These are phyloP conservation scores for Hetaerina titia DNA, from an alignment of 2,888 invertebrate species.

Conservation along the genomic window DNA sequence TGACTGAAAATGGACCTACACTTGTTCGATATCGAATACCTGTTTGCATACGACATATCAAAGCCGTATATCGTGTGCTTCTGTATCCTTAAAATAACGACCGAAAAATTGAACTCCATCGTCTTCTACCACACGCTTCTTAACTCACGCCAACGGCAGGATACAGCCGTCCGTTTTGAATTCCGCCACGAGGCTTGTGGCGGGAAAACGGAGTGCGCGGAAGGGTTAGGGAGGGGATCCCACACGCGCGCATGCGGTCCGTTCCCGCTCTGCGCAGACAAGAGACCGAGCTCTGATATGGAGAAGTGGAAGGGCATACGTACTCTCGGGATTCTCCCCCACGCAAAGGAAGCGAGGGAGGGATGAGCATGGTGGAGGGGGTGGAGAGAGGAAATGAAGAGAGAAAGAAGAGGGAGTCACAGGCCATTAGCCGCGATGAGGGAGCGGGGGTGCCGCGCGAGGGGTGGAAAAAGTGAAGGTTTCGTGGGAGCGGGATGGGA, in stretches of 20 bases:
- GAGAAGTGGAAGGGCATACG: neutral
- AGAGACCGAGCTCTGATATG: neutral
- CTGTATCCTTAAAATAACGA: too few relatives aligned
- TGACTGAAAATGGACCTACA: too few relatives aligned
- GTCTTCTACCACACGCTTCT: too few relatives aligned
- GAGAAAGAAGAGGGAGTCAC: neutral
- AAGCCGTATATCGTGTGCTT: too few relatives aligned
- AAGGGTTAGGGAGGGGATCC: neutral
- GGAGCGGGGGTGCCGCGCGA: neutral
- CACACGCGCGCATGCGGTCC: neutral
- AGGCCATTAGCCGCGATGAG: constrained; percentile 20
- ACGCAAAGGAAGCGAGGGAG: neutral
- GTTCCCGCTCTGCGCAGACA: constrained; percentile 5
- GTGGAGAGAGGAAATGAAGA: neutral
- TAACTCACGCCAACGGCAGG: neutral
- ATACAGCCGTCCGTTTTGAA: neutral
- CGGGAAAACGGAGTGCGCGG: neutral
- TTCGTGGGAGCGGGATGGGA: neutral
- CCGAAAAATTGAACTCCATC: too few relatives aligned
- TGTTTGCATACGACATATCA: too few relatives aligned
- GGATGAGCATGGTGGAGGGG: neutral
- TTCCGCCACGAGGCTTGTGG: neutral
- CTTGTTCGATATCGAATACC: too few relatives aligned
- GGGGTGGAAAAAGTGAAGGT: neutral
- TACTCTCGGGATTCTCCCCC: too few relatives aligned